Evolutionary conservation across 2,797 vertebrate genomes (phyloP), one percentile per base, ranked within the genome.

Genomic region (Peromyscus eremicus): DNA sequence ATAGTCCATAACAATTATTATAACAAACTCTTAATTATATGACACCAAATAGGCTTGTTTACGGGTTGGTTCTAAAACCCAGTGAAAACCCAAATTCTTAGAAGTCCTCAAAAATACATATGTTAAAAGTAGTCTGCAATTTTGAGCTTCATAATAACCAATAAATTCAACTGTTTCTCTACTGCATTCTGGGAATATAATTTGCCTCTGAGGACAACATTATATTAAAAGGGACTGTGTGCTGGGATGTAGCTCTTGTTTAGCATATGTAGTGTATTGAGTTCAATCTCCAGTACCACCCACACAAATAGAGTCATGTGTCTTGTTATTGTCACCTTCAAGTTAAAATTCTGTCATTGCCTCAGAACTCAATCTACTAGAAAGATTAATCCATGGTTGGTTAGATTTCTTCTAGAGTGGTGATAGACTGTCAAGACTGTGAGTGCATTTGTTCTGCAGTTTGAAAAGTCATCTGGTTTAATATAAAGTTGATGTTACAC

Each of bases 1-100:
- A 32, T 81, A 89, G 81, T 92, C n/a, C 27, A 94, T 95, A 91
- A 77, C 82, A 60, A 73, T 84, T 89, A 80, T 92, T 92, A 57
- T 6, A 92, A n/a, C 4, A 64, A 91, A 91, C 8, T 83, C 17
- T 96, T 85, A 34, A 62, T 79, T 84, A 37, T 92, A 23, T 89
- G 19, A 6, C 10, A 81, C 32, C 40, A 92, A 34, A 77, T 76
- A 79, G 25, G 2, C 37, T 88, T 95, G 13, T 73, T 93, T 97
- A 82, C 84, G 23, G 37, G 27, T 85, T 86, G 29, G 82, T 85
- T 81, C 0, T 55, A 94, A 97, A 96, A 90, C 34, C 49, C 46
- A 11, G 73, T 87, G 66, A 89, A 57, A 57, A 27, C 87, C n/a
- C 85, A 93, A 88, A 84, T 91, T 92, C 57, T n/a, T 90, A 79